Evolutionary conservation across 2,888 invertebrate genomes (phyloP), one percentile per base, ranked within the genome.

Genomic region (Lasioglossum vierecki): DNA sequence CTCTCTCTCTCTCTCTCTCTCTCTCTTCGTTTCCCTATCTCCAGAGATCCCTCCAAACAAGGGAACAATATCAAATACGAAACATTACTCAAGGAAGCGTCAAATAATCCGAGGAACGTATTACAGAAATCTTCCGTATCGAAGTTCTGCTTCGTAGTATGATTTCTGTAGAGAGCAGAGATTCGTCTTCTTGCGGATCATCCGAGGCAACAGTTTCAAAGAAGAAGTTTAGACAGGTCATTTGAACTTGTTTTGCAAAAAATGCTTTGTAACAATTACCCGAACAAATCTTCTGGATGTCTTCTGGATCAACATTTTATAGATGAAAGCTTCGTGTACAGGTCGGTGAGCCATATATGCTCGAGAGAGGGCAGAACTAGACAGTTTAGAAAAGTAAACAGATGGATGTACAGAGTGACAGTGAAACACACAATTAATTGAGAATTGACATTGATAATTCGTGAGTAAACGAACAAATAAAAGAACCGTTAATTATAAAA

Each of bases 71-170:
- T 35, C 66, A 8, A 35, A 68, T 22, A 22, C 30, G 66, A 68
- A 39, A 6, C 66, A 68, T 68, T 39, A 68, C 35, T 68, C 66
- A 9, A 18, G 2, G 66, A 68, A 8, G 15, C 63, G 63, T 63
- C 63, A 63, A 63, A 63, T 63, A 63, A 63, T 63, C 63, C 30
- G 63, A 30, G 30, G 13, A 30, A 30, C 60, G 26, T 60, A 26
- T 60, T 60, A 63, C 63, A 26, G 57, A 26, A 60, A 60, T 63
- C 63, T 30, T 63, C 6, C 63, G 11, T 63, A 63, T 66, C 66
- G 66, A 66, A 66, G 18, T 66, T 66, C 8, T 22, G 53, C 53
- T 53, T 2, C 8, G 5, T 22, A 49, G 18, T 49, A 49, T 6
- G 49, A 49, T 49, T 6, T 49, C 49, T 18, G 49, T 22, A 8